Evolutionary conservation across 2,113 vertebrate species (phyloP).

Genomic region (Globicephala melas): DNA sequence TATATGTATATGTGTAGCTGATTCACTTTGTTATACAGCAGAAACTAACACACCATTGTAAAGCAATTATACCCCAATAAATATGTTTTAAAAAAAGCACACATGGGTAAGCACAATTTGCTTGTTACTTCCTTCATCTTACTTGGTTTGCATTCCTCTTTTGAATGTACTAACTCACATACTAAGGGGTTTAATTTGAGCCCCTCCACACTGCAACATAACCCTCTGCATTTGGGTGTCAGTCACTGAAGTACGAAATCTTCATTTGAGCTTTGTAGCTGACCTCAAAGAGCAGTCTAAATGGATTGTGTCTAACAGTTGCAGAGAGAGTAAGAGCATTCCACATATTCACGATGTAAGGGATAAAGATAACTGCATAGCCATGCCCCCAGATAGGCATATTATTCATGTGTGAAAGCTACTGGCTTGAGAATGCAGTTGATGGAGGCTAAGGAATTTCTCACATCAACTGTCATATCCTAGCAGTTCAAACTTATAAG

Average conservation of each 20-base stretch:
- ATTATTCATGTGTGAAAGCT: slow-evolving; percentile 24
- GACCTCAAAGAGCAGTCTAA: slow-evolving; percentile 51
- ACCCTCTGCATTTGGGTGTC: background rate
- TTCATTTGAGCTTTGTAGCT: slow-evolving; percentile 40
- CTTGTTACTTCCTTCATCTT: background rate
- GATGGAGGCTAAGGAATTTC: slow-evolving; percentile 59
- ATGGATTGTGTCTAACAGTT: slow-evolving; percentile 41
- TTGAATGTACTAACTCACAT: background rate
- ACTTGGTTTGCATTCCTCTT: background rate
- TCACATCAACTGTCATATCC: slow-evolving; percentile 69
- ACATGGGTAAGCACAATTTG: background rate
- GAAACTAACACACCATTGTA: too few species aligned
- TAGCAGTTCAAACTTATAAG: slow-evolving; percentile 44
- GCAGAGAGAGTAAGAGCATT: background rate
- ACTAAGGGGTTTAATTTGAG: background rate
- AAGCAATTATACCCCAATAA: too few species aligned
- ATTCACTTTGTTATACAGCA: too few species aligned
- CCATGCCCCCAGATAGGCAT: slow-evolving; percentile 40
- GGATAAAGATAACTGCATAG: slow-evolving; percentile 69
- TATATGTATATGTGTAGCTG: too few species aligned
- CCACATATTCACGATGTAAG: background rate
- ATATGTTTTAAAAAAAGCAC: background rate
- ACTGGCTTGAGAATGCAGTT: slow-evolving; percentile 37
- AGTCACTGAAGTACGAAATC: slow-evolving; percentile 36
- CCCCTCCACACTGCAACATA: background rate